These are phyloP conservation scores for Heterochromis multidens DNA, from an alignment of 2,113 vertebrate species.

Conservation along the genomic window DNA sequence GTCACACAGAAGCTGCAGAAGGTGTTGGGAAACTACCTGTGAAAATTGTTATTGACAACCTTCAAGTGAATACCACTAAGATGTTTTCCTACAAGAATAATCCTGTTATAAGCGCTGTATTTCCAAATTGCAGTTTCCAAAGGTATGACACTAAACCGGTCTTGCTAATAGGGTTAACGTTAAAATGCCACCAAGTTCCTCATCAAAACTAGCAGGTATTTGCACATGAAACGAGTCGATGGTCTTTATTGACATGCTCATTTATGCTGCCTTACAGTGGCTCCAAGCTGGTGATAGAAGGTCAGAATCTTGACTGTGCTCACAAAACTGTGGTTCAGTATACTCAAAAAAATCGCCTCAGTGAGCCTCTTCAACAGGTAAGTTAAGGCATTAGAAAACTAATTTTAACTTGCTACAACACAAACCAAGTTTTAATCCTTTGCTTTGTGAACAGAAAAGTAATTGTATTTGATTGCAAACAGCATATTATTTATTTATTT, in stretches of 20 bases:
- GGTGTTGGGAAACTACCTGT: slow-evolving; percentile 40
- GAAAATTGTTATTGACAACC: slow-evolving; percentile 77
- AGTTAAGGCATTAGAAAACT: not conserved
- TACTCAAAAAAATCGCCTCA: not conserved
- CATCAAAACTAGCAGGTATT: not conserved
- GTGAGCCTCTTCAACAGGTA: slow-evolving; percentile 23
- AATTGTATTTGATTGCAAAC: not conserved
- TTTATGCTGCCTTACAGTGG: slow-evolving; percentile 70
- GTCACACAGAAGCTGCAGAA: slow-evolving; percentile 35
- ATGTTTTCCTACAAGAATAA: slow-evolving; percentile 81
- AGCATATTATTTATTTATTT: not conserved
- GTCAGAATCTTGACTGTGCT: slow-evolving; percentile 82
- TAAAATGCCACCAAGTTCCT: not conserved
- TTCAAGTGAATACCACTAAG: slow-evolving; percentile 59
- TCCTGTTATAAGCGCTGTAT: slow-evolving; percentile 72
- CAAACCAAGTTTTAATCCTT: not conserved
- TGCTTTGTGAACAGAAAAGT: not conserved
- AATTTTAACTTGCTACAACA: not conserved
- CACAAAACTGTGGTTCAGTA: slow-evolving; percentile 70
- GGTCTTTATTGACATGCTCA: not conserved
- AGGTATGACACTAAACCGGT: slow-evolving; percentile 53
- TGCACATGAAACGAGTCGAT: not conserved
- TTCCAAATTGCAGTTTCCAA: slow-evolving; percentile 81
- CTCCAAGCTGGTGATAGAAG: slow-evolving; percentile 79
- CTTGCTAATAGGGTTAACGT: not conserved